Percentiles rank a stretch among this genome's conserved stretches.
Conservation (phyloP, 2,113 vertebrate species). For the Xenopus borealis region DNA sequence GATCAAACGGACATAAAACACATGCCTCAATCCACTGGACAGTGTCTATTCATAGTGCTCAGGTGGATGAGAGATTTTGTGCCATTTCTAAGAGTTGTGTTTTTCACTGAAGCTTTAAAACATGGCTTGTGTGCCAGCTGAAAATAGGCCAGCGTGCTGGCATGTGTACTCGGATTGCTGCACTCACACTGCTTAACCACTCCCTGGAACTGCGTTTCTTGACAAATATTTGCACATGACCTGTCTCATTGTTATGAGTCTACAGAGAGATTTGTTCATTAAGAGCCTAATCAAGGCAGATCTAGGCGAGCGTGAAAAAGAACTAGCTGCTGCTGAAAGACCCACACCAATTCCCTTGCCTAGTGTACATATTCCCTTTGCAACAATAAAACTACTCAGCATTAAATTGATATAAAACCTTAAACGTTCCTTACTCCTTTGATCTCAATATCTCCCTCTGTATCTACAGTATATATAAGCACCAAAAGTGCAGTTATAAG, state of each 20-base stretch:
- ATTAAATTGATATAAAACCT: too few relatives aligned
- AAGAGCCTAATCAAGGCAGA: constrained; percentile 14
- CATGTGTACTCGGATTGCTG: constrained; percentile 14
- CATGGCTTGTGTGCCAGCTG: constrained; percentile 18
- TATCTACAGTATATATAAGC: too few relatives aligned
- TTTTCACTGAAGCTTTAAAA: neutral
- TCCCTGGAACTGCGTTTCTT: constrained; percentile 30
- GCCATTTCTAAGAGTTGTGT: neutral
- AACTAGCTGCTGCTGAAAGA: neutral
- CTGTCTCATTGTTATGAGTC: constrained; percentile 14
- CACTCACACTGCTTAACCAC: constrained; percentile 23
- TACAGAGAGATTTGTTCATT: constrained; percentile 28
- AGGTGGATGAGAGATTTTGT: neutral
- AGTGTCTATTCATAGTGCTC: neutral
- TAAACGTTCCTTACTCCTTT: too few relatives aligned
- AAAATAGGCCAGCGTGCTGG: constrained; percentile 12
- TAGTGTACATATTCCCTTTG: neutral
- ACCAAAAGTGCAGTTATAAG: too few relatives aligned
- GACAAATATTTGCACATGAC: constrained; percentile 44
- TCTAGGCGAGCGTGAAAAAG: constrained; percentile 6
- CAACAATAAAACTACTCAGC: neutral
- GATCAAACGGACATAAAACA: too few relatives aligned
- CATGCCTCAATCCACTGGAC: too few relatives aligned
- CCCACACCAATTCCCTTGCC: neutral
- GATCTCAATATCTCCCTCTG: too few relatives aligned